phyloP scores from a whole-genome alignment of 2,888 invertebrate species.

The Stenolophus ochropezus region DNA sequence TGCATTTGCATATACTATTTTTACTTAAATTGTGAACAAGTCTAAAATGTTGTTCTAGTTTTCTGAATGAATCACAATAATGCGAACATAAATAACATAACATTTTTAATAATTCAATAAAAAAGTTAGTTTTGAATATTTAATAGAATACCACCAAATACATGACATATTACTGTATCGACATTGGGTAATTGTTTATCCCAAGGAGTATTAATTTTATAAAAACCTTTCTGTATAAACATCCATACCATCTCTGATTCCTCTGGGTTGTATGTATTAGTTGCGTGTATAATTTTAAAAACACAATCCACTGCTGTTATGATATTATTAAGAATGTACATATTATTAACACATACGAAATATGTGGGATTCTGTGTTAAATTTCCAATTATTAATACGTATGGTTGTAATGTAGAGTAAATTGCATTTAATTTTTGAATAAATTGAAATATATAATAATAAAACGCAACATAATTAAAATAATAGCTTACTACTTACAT shows the following conservation, averaged over 20 bases:
- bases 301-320: background rate
- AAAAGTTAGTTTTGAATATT: background rate
- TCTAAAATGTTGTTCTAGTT: background rate
- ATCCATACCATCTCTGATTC: background rate
- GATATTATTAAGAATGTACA: background rate
- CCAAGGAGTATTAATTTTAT: background rate
- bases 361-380: background rate
- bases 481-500: background rate
- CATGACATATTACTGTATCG: background rate
- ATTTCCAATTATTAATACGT: background rate
- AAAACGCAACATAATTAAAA: background rate
- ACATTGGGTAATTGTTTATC: background rate
- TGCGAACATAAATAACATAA: background rate
- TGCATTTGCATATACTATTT: no score
- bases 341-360: background rate
- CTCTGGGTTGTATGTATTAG: background rate
- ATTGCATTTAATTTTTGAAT: background rate
- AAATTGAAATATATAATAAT: background rate
- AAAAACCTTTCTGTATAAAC: background rate
- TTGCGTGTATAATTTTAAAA: slow-evolving; percentile 3
- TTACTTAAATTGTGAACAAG: no score
- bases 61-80: background rate
- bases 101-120: background rate
- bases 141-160: background rate
- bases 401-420: background rate